Evolutionary conservation across 1,140 invertebrate species (phyloP), one percentile per base, ranked within the genome.

Genomic region (Dreissena rostriformis): DNA sequence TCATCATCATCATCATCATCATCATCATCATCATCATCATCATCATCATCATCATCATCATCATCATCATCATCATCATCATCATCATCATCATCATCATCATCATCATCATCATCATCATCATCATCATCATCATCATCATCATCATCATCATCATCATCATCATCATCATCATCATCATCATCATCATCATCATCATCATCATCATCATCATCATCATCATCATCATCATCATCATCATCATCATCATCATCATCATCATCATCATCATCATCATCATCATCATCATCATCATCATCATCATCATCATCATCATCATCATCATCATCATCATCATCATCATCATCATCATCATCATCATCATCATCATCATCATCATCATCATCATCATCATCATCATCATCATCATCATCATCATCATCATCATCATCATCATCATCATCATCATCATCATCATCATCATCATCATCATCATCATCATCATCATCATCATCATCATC

Each of bases 371-470:
- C 55, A 57, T 57, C 55, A 57, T 57, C 55, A 57, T 57, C 55
- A 57, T 57, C 55, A 57, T 57, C 55, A 57, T 57, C 55, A 57
- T 57, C 55, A 57, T 57, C 55, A 57, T 57, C 55, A 57, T 57
- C 55, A 57, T 57, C 55, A 57, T 57, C 55, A 57, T 57, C 55
- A 57, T 57, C 55, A 57, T 57, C 55, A 57, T 57, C 55, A 57
- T 57, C 55, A 57, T 57, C 55, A 57, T 57, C 55, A 57, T 57
- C 55, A 57, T 57, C 55, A 57, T 57, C 55, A 57, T 57, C 55
- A 57, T 57, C 55, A 57, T 57, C 55, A 57, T 57, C 55, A 57
- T 57, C 55, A 57, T 57, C n/a, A 57, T 57, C 55, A 57, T 57
- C 55, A 57, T 57, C 55, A 57, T n/a, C 55, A 57, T 57, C 55